Conservation (phyloP, 2,113 vertebrate species). For the Candoia aspera region DNA sequence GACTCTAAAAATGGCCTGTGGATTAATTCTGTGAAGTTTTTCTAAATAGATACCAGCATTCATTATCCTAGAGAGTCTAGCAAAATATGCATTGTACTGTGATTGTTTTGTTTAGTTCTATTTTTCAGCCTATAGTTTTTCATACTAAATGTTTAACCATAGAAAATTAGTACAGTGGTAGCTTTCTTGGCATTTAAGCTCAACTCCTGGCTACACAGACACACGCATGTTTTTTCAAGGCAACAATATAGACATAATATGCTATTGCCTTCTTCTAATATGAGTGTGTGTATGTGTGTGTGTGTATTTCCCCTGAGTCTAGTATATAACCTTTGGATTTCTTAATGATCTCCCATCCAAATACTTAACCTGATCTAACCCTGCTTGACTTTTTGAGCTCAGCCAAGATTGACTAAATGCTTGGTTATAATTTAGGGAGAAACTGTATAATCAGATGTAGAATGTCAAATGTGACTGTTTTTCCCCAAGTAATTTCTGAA, state of each 20-base stretch:
- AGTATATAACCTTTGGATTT: not conserved
- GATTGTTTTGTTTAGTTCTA: not conserved
- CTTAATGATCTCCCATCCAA: not conserved
- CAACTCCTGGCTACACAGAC: not conserved
- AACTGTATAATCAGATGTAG: not conserved
- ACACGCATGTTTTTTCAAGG: not conserved
- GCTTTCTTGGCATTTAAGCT: not conserved
- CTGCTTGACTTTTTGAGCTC: not conserved
- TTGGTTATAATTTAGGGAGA: not conserved
- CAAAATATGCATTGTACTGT: not conserved
- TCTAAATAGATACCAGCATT: not conserved
- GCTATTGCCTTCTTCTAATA: not conserved
- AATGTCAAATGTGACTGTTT: not conserved
- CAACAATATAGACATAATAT: not conserved
- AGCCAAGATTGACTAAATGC: not conserved
- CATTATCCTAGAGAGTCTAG: not conserved
- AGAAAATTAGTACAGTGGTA: not conserved
- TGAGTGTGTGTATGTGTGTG: not conserved
- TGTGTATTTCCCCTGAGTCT: not conserved
- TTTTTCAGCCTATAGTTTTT: not conserved
- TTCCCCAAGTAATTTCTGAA: not conserved
- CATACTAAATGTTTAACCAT: not conserved
- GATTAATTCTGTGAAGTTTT: conserved; percentile 4
- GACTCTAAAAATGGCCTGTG: conserved; percentile 36
- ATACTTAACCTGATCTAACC: not conserved